A percentile compares a stretch with the other conserved stretches of the same genome.
Evolutionary conservation across 2,888 invertebrate genomes (phyloP).

Genomic region (Noctua pronuba): DNA sequence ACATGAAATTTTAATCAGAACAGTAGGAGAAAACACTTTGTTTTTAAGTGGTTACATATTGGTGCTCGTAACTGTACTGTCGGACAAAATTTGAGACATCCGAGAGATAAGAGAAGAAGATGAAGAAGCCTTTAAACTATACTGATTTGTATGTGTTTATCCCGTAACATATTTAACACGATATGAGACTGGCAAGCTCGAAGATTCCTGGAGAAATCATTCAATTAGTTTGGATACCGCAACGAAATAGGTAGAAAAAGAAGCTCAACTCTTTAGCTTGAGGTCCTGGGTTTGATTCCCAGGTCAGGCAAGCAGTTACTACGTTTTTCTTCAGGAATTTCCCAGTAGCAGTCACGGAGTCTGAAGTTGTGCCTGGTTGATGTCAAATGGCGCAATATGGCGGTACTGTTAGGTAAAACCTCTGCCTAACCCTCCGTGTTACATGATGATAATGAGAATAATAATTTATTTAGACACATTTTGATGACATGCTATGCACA

Average conservation of each 20-base stretch:
- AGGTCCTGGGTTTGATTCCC: background rate
- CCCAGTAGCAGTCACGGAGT: background rate
- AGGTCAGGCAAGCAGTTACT: background rate
- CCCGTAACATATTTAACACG: background rate
- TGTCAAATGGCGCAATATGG: too few species aligned
- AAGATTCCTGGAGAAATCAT: background rate
- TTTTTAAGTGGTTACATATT: too few species aligned
- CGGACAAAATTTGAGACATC: background rate
- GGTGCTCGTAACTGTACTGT: too few species aligned
- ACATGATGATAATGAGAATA: background rate
- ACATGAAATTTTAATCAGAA: too few species aligned
- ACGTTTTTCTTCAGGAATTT: background rate
- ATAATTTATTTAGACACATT: too few species aligned
- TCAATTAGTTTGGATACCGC: background rate
- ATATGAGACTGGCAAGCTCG: background rate
- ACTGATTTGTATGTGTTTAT: background rate
- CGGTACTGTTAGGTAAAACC: too few species aligned
- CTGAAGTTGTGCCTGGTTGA: background rate
- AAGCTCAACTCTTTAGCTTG: background rate
- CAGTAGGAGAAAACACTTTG: too few species aligned
- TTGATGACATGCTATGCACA: too few species aligned
- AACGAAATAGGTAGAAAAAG: background rate
- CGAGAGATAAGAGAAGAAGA: background rate
- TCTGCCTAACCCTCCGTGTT: background rate
- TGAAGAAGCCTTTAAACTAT: background rate